Evolutionary conservation across 2,113 vertebrate genomes (phyloP), one percentile per base, ranked within the genome.

Genomic region (Centropristis striata): DNA sequence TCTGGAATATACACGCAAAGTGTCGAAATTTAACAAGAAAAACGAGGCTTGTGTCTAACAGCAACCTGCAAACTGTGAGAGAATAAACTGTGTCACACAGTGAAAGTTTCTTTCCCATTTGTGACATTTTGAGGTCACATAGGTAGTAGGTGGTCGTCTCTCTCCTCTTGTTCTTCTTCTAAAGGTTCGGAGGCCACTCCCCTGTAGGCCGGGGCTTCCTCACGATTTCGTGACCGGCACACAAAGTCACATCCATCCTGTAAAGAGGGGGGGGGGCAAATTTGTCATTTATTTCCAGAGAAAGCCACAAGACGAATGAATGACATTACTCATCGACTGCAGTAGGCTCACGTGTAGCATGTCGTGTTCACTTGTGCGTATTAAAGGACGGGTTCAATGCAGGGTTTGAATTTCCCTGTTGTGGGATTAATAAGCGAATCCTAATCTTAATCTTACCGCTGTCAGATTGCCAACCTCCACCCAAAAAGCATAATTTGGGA

Each of bases 181-280:
- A 97, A 91, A 65, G 96, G 93, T 44, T 99, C 97, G 4, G 97
- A 91, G 1, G 94, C 89, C 44, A 96, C 96, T 1, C 97, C 97
- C 4, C 97, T 95, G 79, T 97, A 98, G 0, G 96, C 92, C 1
- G 97, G 95, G 5, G 96, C 95, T 0, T 91, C 92, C 0, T 92
- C 95, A 7, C 95, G 96, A 66, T 72, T 93, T 91, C 64, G 94
- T 1, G 98, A 98, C 2, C 98, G 96, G 80, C 97, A 99, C 49
- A 99, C 96, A 71, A 99, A 97, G 92, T 99, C 98, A 83, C 98
- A 99, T 49, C 98, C 98, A 25, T 99, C 98, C 98, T 99, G 84
- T 1, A 42, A 59, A 12, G 18, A 14, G n/a, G 13, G 23, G 25
- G 2, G 1, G 11, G 25, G n/a, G 18, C 42, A 37, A 5, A 23